phyloP scores from a whole-genome alignment of 2,113 vertebrate species.

The Ageneiosus marmoratus region DNA sequence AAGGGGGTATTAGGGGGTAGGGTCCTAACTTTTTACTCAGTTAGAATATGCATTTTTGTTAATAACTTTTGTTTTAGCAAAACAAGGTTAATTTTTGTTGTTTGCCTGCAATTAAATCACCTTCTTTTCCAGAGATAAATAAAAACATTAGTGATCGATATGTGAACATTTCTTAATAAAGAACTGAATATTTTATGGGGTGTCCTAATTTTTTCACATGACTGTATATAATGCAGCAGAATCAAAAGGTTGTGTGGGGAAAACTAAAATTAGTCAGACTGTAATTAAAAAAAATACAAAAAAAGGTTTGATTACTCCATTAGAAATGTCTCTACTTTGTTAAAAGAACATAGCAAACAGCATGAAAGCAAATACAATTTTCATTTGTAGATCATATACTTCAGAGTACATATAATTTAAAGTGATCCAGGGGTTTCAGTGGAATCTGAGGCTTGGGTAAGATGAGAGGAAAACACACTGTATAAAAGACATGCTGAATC shows the following conservation, averaged over 20 bases:
- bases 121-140: no score
- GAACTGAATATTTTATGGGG: no score
- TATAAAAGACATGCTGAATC: slow-evolving; percentile 1
- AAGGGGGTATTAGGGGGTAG: no score
- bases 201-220: no score
- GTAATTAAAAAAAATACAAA: neutral
- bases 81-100: no score
- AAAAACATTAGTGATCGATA: no score
- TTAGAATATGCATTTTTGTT: no score
- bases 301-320: neutral
- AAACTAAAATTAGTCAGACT: neutral
- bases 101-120: no score
- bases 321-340: no score
- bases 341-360: neutral
- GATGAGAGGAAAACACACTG: neutral
- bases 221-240: slow-evolving; percentile 4
- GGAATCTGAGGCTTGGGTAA: slow-evolving; percentile 1
- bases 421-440: neutral
- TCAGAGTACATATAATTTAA: neutral
- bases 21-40: no score
- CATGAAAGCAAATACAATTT: neutral
- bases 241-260: neutral
- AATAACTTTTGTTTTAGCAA: no score
- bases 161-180: no score
- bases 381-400: neutral